phyloP scores from a whole-genome alignment of 2,113 vertebrate genomes.

The Daubentonia madagascariensis region DNA sequence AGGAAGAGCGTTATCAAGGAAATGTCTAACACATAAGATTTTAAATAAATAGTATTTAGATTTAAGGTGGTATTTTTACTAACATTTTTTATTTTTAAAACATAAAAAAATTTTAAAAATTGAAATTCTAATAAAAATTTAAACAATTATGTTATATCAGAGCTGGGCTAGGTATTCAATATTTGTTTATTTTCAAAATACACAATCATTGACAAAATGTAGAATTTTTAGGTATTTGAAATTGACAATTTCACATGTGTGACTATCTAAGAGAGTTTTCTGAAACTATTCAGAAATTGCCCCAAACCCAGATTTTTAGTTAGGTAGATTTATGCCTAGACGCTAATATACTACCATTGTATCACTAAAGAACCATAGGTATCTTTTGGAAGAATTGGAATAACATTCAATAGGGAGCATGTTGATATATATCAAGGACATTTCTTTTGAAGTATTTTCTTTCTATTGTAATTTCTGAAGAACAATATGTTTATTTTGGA shows the following conservation, averaged over 20 bases:
- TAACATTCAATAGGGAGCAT: background rate
- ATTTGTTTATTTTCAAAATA: background rate
- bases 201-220: background rate
- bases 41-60: background rate
- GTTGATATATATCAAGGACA: background rate
- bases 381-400: background rate
- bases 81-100: background rate
- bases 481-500: background rate
- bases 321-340: background rate
- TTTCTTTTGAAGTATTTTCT: constrained; percentile 5
- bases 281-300: background rate
- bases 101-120: background rate
- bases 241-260: background rate
- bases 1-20: background rate
- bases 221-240: background rate
- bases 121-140: background rate
- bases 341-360: background rate
- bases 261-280: background rate
- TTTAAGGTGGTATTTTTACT: background rate
- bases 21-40: background rate
- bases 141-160: background rate
- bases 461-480: background rate
- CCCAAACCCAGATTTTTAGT: background rate
- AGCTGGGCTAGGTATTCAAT: background rate
- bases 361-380: background rate